phyloP scores from a whole-genome alignment of 2,113 vertebrate species.

The Cheilinus undulatus region DNA sequence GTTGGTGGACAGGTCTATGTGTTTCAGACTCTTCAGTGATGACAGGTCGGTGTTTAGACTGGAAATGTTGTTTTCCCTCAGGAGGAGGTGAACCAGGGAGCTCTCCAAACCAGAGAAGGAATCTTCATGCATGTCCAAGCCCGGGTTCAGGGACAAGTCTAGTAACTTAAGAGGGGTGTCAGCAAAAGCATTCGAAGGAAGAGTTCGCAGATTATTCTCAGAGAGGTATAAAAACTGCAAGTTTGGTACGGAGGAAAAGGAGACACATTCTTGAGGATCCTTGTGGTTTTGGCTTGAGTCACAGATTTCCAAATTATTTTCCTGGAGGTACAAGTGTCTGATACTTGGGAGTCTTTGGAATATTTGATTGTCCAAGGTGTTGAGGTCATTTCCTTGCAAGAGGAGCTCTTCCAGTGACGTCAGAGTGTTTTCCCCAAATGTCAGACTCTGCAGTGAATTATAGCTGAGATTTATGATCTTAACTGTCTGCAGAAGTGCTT shows the following conservation, averaged over 20 bases:
- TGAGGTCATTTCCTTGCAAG: constrained; percentile 87
- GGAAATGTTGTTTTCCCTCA: constrained; percentile 86
- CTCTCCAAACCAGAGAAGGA: constrained; percentile 88
- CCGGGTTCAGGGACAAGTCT: constrained; percentile 90
- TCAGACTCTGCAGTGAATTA: constrained; percentile 86
- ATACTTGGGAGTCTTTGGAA: constrained; percentile 87
- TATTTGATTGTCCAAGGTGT: constrained; percentile 74
- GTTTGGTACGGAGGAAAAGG: constrained; percentile 78
- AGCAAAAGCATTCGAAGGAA: constrained; percentile 84
- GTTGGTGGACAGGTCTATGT: constrained; percentile 91
- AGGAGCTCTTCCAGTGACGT: constrained; percentile 82
- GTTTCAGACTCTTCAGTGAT: constrained; percentile 84
- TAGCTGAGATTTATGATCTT: constrained; percentile 87
- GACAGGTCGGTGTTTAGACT: constrained; percentile 86
- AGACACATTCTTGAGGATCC: constrained; percentile 78
- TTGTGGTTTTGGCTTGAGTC: constrained; percentile 39
- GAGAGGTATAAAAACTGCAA: constrained; percentile 87
- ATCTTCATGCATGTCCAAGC: constrained; percentile 82
- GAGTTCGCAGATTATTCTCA: constrained; percentile 81
- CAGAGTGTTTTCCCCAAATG: constrained; percentile 71
- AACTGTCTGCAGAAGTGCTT: constrained; percentile 75
- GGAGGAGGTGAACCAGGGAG: constrained; percentile 86
- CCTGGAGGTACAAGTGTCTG: constrained; percentile 85
- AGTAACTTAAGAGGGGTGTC: constrained; percentile 85
- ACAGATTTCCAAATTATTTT: constrained; percentile 87